A percentile compares a stretch with the other conserved stretches of the same genome.
These are phyloP conservation scores for Bombus waltoni DNA, from an alignment of 1,140 invertebrate species.

Conservation along the genomic window DNA sequence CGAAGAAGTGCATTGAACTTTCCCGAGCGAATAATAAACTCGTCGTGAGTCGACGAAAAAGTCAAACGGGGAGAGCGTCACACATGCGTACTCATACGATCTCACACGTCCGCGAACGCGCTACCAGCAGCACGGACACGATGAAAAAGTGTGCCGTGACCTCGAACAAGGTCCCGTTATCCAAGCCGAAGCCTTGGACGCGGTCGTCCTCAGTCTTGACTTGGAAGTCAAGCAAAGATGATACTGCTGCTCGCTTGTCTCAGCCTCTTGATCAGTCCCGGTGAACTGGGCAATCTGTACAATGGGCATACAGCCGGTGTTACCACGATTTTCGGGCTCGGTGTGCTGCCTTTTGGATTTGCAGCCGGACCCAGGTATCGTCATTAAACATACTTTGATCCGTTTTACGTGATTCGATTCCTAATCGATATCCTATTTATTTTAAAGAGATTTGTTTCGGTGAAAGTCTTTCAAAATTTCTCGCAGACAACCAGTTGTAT, in stretches of 20 bases:
- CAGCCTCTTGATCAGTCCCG: slow-evolving; percentile 67
- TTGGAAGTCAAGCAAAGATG: slow-evolving; percentile 79
- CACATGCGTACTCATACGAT: neutral
- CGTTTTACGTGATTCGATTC: neutral
- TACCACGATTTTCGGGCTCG: slow-evolving; percentile 67
- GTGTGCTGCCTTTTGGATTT: slow-evolving; percentile 69
- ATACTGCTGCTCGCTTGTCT: slow-evolving; percentile 72
- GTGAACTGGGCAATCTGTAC: slow-evolving; percentile 66
- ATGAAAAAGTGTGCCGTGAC: slow-evolving; percentile 80
- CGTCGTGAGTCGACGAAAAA: slow-evolving; percentile 45
- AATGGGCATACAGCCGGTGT: slow-evolving; percentile 60
- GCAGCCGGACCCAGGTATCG: slow-evolving; percentile 76
- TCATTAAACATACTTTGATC: neutral
- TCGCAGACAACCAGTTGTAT: too few relatives aligned
- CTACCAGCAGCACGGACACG: slow-evolving; percentile 1
- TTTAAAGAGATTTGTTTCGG: neutral
- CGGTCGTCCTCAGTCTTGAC: slow-evolving; percentile 78
- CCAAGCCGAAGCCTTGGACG: slow-evolving; percentile 71
- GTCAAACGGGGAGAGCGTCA: slow-evolving; percentile 17
- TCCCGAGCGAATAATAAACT: slow-evolving; percentile 55
- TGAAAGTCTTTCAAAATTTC: neutral
- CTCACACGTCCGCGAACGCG: neutral
- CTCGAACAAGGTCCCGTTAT: slow-evolving; percentile 81
- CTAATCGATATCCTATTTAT: too few relatives aligned
- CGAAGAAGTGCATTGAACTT: slow-evolving; percentile 58